Evolutionary conservation across 2,888 invertebrate species (phyloP).

Genomic region (Neria commutata): DNA sequence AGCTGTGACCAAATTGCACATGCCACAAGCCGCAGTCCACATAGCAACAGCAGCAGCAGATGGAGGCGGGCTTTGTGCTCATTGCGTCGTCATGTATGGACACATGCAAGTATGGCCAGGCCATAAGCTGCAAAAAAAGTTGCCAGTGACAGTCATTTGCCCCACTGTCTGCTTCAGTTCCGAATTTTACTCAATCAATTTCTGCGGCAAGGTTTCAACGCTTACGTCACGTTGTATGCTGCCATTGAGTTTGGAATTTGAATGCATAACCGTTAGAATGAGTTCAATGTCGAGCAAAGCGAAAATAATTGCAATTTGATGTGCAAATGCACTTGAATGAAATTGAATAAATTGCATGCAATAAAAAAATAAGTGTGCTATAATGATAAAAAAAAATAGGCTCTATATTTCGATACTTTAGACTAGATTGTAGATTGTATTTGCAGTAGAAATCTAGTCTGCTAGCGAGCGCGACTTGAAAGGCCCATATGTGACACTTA

Average conservation of each 20-base stretch:
- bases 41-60: neutral
- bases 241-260: no score
- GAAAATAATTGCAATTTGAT: neutral
- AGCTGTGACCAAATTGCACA: no score
- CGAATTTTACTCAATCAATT: no score
- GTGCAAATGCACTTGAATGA: neutral
- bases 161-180: neutral
- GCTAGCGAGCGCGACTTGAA: no score
- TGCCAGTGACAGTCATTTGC: conserved; percentile 35
- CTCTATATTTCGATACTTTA: no score
- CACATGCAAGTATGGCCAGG: conserved; percentile 2
- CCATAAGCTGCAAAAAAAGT: conserved; percentile 17
- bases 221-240: no score
- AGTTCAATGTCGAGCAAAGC: neutral
- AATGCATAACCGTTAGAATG: no score
- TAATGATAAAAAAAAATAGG: neutral
- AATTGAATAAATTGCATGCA: neutral
- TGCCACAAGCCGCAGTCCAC: neutral
- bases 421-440: no score
- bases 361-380: neutral
- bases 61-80: neutral
- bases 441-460: no score
- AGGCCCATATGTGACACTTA: no score
- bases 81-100: conserved; percentile 6
- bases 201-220: no score